Evolutionary conservation across 2,888 invertebrate genomes (phyloP).

Genomic region (Drosophila macrospina): DNA sequence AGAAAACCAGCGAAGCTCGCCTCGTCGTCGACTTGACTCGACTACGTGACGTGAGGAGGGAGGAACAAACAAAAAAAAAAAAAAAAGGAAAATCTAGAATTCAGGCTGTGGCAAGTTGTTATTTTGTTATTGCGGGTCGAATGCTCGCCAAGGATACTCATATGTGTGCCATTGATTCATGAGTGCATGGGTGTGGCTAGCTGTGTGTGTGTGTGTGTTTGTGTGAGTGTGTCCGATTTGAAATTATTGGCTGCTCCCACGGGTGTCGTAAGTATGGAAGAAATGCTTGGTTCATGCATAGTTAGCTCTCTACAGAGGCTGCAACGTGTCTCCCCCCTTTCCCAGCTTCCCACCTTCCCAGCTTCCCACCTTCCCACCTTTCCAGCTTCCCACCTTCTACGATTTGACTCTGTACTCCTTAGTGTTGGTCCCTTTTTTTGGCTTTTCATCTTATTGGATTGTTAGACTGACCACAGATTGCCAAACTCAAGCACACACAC

Average conservation of each 20-base stretch:
- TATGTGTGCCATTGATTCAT: slow-evolving; percentile 79
- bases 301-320: slow-evolving; percentile 47
- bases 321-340: background rate
- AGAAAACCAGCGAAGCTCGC: slow-evolving; percentile 22
- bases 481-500: slow-evolving; percentile 17
- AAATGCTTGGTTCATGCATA: slow-evolving; percentile 71
- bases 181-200: slow-evolving; percentile 53
- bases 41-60: slow-evolving; percentile 48
- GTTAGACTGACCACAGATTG: slow-evolving; percentile 72
- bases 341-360: background rate
- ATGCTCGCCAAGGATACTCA: slow-evolving; percentile 48
- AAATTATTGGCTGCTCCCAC: slow-evolving; percentile 82
- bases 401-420: background rate
- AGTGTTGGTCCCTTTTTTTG: slow-evolving; percentile 23
- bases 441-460: slow-evolving; percentile 77
- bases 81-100: slow-evolving; percentile 39
- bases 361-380: background rate
- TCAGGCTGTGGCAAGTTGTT: slow-evolving; percentile 57
- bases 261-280: slow-evolving; percentile 82
- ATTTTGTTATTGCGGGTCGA: slow-evolving; percentile 54
- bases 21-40: slow-evolving; percentile 37
- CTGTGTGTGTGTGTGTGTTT: slow-evolving; percentile 18
- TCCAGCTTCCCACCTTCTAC: background rate
- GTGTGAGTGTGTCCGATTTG: slow-evolving; percentile 72
- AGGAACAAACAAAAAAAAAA: background rate